Conservation (phyloP, 2,888 invertebrate genomes). For the Macaria notata region DNA sequence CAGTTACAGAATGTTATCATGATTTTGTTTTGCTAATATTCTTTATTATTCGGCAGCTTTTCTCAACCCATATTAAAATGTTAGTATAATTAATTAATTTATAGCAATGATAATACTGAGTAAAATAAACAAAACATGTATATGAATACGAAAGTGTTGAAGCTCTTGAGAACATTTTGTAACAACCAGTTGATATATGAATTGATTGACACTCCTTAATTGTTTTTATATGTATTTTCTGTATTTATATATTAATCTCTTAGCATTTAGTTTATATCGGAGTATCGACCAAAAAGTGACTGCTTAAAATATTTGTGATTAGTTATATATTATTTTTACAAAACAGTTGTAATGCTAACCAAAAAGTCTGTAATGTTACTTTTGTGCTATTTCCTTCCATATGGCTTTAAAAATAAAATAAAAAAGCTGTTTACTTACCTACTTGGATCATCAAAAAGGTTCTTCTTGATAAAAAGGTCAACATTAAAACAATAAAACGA, state of each 20-base stretch:
- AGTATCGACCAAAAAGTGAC: slow-evolving; percentile 32
- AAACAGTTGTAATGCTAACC: slow-evolving; percentile 25
- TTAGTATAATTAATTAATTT: no score
- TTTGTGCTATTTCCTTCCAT: slow-evolving; percentile 19
- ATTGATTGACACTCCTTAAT: not conserved
- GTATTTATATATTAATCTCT: slow-evolving; percentile 14
- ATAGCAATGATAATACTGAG: no score
- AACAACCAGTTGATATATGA: no score
- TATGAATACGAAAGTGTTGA: no score
- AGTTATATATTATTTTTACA: slow-evolving; percentile 16
- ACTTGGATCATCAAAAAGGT: not conserved
- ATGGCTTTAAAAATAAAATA: slow-evolving; percentile 1
- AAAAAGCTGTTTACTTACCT: not conserved
- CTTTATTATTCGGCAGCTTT: no score
- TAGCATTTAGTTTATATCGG: slow-evolving; percentile 20
- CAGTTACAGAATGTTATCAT: not conserved
- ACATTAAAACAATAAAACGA: not conserved
- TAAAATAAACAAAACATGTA: no score
- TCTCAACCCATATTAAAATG: no score
- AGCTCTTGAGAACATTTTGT: no score
- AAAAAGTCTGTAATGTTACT: slow-evolving; percentile 9
- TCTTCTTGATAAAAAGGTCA: slow-evolving; percentile 4
- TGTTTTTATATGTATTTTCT: slow-evolving; percentile 7
- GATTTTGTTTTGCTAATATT: no score
- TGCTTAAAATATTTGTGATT: slow-evolving; percentile 18